Evolutionary conservation across 2,797 vertebrate genomes (phyloP).

Genomic region (Bufotes viridis): DNA sequence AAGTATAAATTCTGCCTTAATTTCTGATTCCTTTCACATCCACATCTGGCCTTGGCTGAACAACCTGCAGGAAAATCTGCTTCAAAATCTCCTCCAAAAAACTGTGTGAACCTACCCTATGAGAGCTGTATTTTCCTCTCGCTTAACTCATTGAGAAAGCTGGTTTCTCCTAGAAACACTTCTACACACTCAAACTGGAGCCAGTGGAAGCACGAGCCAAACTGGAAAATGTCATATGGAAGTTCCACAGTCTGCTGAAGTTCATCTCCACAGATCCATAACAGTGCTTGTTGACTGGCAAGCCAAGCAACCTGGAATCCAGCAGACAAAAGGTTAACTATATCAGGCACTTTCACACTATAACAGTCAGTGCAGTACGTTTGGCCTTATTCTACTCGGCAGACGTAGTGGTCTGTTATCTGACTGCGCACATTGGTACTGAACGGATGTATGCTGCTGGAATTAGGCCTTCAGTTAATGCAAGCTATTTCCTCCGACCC

Average conservation of each 20-base stretch:
- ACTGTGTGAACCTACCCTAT: too few relatives aligned
- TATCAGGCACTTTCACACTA: background rate
- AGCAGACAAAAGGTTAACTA: slow-evolving; percentile 35
- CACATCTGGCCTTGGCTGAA: too few relatives aligned
- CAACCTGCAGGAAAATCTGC: too few relatives aligned
- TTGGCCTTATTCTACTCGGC: slow-evolving; percentile 1
- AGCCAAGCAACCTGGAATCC: background rate
- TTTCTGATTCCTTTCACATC: too few relatives aligned
- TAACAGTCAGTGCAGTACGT: slow-evolving; percentile 12
- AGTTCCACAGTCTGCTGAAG: background rate
- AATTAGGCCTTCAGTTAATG: slow-evolving; percentile 57
- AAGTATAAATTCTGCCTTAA: too few relatives aligned
- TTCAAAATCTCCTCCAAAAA: too few relatives aligned
- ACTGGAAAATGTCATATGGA: background rate
- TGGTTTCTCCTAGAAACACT: too few relatives aligned
- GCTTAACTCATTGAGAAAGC: too few relatives aligned
- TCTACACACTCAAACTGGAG: too few relatives aligned
- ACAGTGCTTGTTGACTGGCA: background rate
- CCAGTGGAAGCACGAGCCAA: too few relatives aligned
- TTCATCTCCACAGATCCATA: background rate
- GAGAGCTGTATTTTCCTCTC: too few relatives aligned
- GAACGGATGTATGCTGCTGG: slow-evolving; percentile 48
- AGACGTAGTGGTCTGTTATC: slow-evolving; percentile 21
- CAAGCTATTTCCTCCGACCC: slow-evolving; percentile 40
- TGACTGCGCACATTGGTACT: background rate